Conservation (phyloP, 2,113 vertebrate genomes). For the Struthio camelus region DNA sequence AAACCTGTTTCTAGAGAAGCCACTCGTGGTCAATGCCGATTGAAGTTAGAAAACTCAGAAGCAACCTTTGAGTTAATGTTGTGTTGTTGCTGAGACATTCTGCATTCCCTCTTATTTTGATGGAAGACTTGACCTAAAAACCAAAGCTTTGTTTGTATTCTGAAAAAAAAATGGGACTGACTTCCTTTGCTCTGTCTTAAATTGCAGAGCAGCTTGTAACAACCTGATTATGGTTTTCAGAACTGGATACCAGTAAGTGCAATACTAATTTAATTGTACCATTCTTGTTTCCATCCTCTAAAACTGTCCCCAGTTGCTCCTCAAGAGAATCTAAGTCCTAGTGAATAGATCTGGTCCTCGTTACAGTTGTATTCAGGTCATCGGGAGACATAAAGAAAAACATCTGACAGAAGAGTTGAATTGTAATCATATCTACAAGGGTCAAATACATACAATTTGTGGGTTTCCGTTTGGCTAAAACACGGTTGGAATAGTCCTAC, state of each 20-base stretch:
- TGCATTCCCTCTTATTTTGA: neutral
- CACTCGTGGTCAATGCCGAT: neutral
- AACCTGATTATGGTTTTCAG: constrained; percentile 8
- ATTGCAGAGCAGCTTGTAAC: constrained; percentile 3
- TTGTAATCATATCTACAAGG: neutral
- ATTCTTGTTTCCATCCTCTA: constrained; percentile 3
- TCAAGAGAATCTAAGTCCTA: neutral
- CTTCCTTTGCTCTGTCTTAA: neutral
- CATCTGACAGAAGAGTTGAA: neutral
- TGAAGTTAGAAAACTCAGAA: neutral
- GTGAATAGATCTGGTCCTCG: constrained; percentile 29
- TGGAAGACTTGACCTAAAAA: neutral
- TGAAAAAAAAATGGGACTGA: neutral
- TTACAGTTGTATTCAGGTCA: constrained; percentile 2
- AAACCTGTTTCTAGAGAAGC: neutral
- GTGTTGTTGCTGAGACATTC: neutral
- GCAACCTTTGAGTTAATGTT: neutral
- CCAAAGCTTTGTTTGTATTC: neutral
- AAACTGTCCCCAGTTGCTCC: constrained; percentile 29
- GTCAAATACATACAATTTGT: neutral
- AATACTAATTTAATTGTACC: neutral
- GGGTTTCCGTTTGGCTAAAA: neutral
- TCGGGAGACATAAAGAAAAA: neutral
- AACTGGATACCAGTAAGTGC: neutral
- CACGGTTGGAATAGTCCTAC: neutral